Evolutionary conservation across 2,888 invertebrate genomes (phyloP), one percentile per base, ranked within the genome.

Genomic region (Papilio elwesi): DNA sequence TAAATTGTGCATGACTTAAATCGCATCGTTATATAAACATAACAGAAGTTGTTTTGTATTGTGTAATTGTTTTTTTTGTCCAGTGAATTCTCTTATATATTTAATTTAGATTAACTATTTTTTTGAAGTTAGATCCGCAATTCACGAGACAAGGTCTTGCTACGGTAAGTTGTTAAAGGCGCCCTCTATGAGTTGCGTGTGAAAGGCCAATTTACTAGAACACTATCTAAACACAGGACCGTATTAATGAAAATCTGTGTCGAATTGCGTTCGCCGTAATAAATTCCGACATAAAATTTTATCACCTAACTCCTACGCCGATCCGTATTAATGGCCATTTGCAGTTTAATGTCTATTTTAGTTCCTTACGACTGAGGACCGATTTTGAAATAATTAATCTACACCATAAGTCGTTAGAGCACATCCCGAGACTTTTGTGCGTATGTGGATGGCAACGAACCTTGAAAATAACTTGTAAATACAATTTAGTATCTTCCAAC

Each of bases 261-360:
- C 74, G 51, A 70, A 70, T 62, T 66, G 26, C 73, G 73, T 70
- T 71, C 53, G 69, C n/a, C 70, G 76, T 77, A 73, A 78, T 79
- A 78, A 78, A 80, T 77, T 73, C 68, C 78, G 77, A 79, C 83
- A 82, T 87, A 82, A 88, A 87, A 81, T 83, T 88, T 87, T 85
- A 88, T 84, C 83, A 82, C 83, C 78, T 70, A 69, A 76, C 87
- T 82, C 87, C 88, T 79, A 87, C 87, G 74, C 63, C 49, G 69
- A 70, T 71, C 66, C 71, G 64, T 73, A 76, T 76, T 76, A 76
- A 76, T 76, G 68, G 74, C 77, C 75, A 76, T 76, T 78, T 78
- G 71, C 70, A 73, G 73, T 64, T 74, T 77, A 75, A 76, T 76
- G 66, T 48, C 76, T 70, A 74, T 74, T 74, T 74, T 76, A 65